Percentiles rank a stretch among this genome's conserved stretches.
These are phyloP conservation scores for Leuciscus idus DNA, from an alignment of 2,113 vertebrate genomes.

Conservation along the genomic window DNA sequence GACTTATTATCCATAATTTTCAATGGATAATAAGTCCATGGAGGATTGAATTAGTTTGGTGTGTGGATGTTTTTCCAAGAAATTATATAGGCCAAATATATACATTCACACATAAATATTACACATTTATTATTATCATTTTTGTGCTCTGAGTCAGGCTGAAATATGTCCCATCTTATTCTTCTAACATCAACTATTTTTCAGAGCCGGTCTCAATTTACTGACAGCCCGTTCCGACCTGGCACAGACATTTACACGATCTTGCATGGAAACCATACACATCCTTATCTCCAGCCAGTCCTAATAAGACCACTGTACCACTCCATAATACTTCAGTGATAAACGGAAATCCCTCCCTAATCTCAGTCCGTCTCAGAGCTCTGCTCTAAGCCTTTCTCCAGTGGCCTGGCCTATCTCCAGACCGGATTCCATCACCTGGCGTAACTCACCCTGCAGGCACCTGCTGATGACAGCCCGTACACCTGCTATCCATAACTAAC, in stretches of 20 bases:
- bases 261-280: not conserved
- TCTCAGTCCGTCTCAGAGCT: not conserved
- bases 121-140: no score
- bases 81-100: no score
- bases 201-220: not conserved
- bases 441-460: slow-evolving; percentile 27
- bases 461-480: slow-evolving; percentile 60
- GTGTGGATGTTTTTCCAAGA: no score
- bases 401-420: slow-evolving; percentile 59
- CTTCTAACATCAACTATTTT: not conserved
- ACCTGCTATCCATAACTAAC: slow-evolving; percentile 63
- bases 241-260: not conserved
- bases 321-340: not conserved
- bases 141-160: not conserved
- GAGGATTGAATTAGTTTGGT: no score
- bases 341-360: not conserved
- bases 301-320: not conserved
- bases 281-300: slow-evolving; percentile 9
- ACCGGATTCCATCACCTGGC: slow-evolving; percentile 58
- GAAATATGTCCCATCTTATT: not conserved
- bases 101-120: no score
- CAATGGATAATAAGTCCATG: no score
- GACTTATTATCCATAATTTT: no score
- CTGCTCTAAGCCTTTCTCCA: not conserved
- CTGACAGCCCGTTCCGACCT: not conserved